Conservation (phyloP, 2,113 vertebrate species). For the Solenodon paradoxus region DNA sequence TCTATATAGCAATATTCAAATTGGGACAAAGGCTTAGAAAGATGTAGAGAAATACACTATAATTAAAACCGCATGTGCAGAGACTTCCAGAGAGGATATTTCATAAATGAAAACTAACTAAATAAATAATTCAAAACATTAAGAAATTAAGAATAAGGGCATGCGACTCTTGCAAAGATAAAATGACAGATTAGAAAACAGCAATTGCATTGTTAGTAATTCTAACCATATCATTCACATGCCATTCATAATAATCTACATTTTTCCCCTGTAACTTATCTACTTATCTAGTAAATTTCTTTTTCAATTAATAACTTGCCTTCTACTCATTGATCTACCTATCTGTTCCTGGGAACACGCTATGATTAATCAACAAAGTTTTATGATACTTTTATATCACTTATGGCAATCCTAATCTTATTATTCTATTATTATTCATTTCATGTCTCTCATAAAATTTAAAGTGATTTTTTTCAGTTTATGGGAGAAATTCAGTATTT, state of each 20-base stretch:
- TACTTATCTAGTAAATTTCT: neutral
- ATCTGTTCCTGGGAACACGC: neutral
- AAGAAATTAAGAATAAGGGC: neutral
- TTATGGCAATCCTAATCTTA: neutral
- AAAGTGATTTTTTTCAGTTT: neutral
- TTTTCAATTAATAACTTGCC: slow-evolving; percentile 14
- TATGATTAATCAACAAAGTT: neutral
- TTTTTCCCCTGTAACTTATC: neutral
- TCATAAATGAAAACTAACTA: neutral
- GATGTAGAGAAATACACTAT: neutral
- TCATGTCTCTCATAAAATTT: neutral
- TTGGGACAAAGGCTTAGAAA: neutral
- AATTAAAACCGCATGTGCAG: neutral
- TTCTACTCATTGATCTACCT: neutral
- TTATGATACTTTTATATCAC: neutral
- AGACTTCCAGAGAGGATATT: neutral
- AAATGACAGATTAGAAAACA: neutral
- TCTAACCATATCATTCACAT: neutral
- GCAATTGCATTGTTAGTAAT: neutral
- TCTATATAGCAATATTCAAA: neutral
- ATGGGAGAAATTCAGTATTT: neutral
- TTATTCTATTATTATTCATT: neutral
- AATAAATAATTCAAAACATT: no score
- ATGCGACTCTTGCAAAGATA: neutral
- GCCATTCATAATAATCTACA: neutral